These are phyloP conservation scores for Gastrophysa polygoni DNA, from an alignment of 2,888 invertebrate species.

Conservation along the genomic window DNA sequence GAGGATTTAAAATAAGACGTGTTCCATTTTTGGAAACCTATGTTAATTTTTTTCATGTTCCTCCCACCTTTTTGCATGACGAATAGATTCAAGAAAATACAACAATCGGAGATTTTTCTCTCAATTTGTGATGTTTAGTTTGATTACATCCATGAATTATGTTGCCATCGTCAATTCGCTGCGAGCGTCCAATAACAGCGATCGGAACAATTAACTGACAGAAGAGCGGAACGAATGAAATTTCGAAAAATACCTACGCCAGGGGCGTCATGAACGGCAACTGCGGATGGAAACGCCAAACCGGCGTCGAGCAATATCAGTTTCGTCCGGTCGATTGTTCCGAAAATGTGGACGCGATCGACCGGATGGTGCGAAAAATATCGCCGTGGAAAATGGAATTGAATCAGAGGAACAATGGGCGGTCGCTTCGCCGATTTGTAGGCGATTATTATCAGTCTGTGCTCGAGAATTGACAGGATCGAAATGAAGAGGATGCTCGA, in stretches of 20 bases:
- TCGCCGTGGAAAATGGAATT: neutral
- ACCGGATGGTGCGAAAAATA: neutral
- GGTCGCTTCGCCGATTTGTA: neutral
- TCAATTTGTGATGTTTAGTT: too few relatives aligned
- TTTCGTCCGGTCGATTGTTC: constrained; percentile 13
- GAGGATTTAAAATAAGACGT: too few relatives aligned
- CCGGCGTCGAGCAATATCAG: constrained; percentile 3
- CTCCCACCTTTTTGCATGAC: too few relatives aligned
- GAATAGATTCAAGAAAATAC: too few relatives aligned
- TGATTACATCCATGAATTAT: too few relatives aligned
- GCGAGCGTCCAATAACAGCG: neutral
- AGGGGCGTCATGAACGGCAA: neutral
- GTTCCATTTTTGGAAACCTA: too few relatives aligned
- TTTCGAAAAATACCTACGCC: constrained; percentile 9
- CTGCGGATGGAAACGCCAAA: neutral
- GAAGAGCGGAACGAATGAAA: constrained; percentile 1
- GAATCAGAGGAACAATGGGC: neutral
- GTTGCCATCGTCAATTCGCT: too few relatives aligned
- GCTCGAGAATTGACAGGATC: neutral
- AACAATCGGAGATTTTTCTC: too few relatives aligned
- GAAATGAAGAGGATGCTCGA: neutral
- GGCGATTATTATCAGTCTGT: neutral
- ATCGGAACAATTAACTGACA: neutral
- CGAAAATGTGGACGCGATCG: too few relatives aligned
- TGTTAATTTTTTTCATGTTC: too few relatives aligned